Evolutionary conservation across 1,140 invertebrate species (phyloP).

Genomic region (Ceratosolen solmsi): DNA sequence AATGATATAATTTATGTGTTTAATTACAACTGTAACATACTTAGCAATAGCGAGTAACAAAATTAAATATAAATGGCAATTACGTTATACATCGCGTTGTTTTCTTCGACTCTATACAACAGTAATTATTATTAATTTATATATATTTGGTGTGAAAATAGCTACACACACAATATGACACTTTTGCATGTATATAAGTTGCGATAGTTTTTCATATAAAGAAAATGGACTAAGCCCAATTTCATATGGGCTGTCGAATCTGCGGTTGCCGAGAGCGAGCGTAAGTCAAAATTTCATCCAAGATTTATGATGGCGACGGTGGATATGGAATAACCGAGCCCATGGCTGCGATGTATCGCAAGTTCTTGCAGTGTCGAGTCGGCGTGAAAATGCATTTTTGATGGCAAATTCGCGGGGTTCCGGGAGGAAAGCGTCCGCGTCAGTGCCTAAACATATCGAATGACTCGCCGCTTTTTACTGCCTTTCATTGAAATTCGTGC

Average conservation of each 20-base stretch:
- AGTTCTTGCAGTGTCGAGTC: neutral
- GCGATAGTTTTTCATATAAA: neutral
- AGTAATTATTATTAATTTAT: neutral
- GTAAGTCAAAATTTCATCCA: constrained; percentile 26
- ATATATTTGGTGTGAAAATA: neutral
- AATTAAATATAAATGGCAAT: no score
- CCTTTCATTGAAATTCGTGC: constrained; percentile 22
- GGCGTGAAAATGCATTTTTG: constrained; percentile 35
- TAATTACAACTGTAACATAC: no score
- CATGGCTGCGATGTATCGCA: neutral
- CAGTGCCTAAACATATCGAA: constrained; percentile 14
- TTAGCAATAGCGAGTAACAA: no score
- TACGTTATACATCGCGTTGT: no score
- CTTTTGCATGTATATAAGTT: neutral
- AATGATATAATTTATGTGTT: no score
- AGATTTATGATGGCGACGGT: constrained; percentile 22
- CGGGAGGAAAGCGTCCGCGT: no score
- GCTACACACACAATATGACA: neutral
- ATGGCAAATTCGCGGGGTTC: constrained; percentile 18
- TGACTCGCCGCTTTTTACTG: neutral
- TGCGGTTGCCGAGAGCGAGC: neutral
- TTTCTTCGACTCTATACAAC: no score
- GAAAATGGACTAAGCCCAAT: constrained; percentile 1
- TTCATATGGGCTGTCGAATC: constrained; percentile 10
- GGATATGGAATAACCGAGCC: constrained; percentile 17